phyloP scores from a whole-genome alignment of 1,140 invertebrate species.

The Sipha flava region DNA sequence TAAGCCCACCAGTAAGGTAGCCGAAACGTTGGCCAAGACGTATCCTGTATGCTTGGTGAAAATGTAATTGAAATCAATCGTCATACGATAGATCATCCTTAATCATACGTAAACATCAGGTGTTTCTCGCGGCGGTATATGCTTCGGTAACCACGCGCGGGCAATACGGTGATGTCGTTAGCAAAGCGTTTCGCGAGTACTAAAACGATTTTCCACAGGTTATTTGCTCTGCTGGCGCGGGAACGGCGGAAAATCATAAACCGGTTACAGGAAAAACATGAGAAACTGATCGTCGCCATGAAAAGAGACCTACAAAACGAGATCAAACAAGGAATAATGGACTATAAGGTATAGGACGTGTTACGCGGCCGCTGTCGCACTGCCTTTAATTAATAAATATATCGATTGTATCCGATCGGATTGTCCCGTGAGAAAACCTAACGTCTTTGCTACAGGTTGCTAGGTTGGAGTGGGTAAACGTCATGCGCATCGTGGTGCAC shows the following conservation, averaged over 20 bases:
- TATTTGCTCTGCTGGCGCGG: background rate
- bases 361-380: too few species aligned
- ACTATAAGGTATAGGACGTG: background rate
- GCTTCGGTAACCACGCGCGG: too few species aligned
- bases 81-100: too few species aligned
- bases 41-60: conserved; percentile 9
- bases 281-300: background rate
- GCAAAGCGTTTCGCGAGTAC: too few species aligned
- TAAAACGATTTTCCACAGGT: background rate
- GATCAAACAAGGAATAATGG: background rate
- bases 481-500: background rate
- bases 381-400: too few species aligned
- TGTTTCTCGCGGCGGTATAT: background rate
- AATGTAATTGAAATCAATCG: background rate
- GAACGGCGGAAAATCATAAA: conserved; percentile 5
- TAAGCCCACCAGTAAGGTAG: background rate
- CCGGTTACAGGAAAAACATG: background rate
- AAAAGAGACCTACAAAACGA: background rate
- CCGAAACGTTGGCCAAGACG: background rate
- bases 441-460: background rate
- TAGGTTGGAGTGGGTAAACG: conserved; percentile 2
- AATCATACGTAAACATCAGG: too few species aligned
- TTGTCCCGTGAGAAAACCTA: background rate
- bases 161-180: too few species aligned
- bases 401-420: too few species aligned